Evolutionary conservation across 2,797 vertebrate genomes (phyloP), one percentile per base, ranked within the genome.

Genomic region (Linurgus olivaceus): DNA sequence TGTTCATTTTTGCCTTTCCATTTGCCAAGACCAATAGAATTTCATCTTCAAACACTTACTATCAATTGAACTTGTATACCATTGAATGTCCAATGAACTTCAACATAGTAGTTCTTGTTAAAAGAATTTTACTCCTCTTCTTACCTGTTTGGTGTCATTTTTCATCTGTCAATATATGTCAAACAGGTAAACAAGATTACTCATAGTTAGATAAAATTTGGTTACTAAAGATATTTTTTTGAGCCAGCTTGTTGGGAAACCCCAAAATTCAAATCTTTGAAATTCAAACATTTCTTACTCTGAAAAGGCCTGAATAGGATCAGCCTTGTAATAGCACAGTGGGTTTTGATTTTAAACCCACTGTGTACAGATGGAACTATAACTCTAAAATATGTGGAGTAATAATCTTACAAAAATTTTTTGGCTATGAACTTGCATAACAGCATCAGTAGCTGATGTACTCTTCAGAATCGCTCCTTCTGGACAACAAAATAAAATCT

Each of bases 401-500:
- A 72, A 28, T 15, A 74, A 38, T 40, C 31, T 47, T 52, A 51
- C 50, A 84, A 61, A 72, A 2, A 2, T 0, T 8, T 33, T 68
- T 63, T 21, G 31, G 9, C 29, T 54, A 68, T 35, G 21, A 4
- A 61, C 6, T 70, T 9, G 0, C 10, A 20, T 48, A 83, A 55
- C 0, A 0, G 13, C n/a, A 78, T 24, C 58, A 82, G 38, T 3
- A 25, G 9, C 6, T 31, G 11, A 57, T 11, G 13, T 29, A 59
- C 3, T 40, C 42, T 62, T 76, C 52, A 77, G 37, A 87, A 86
- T 61, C 6, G 63, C 25, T 44, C 45, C 55, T 61, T 87, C 38
- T 23, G 15, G 33, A 74, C 4, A 86, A 74, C 2, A 2, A 76
- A 75, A 57, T 25, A 45, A 79, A 89, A 67, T 42, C 19, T 50